Evolutionary conservation across 2,888 invertebrate genomes (phyloP), one percentile per base, ranked within the genome.

Genomic region (Ochropleura leucogaster): DNA sequence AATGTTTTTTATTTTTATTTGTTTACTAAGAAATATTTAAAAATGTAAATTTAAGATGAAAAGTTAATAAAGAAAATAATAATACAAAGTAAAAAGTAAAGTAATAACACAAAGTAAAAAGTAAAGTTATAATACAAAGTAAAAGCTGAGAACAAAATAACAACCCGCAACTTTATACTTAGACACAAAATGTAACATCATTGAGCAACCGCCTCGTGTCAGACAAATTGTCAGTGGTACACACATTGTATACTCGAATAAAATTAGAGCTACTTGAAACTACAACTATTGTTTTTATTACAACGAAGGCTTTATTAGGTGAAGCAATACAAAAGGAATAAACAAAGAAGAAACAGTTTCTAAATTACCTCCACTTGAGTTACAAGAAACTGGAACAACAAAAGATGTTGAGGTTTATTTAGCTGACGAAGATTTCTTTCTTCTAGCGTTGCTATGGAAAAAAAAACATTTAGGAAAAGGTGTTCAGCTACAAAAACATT

Each of bases 401-500:
- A 76, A 80, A 72, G 59, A 55, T 79, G 60, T 72, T 70, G 69
- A 76, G 68, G 47, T 77, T 79, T 85, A 80, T 80, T 74, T 51
- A 76, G 70, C 77, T 67, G 79, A 73, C 72, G 80, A 85, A 87
- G 81, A 86, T 87, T 88, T 87, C 83, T 81, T 79, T 81, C 66
- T 80, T 73, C 62, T 64, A 77, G 72, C 66, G 72, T 80, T 84
- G 74, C 60, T 71, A 78, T 16, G 14, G 16, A 42, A 69, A 87
- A 86, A 87, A 86, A 85, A 78, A 76, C 71, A 72, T 82, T 85
- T 79, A 78, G 76, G 76, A 72, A 82, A 87, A 88, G 85, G 85
- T 87, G 87, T 84, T 87, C 83, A 81, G 83, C 80, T 84, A 78
- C 79, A 88, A 90, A 88, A 85, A 88, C 87, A 85, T 89, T 89